Conservation (phyloP, 2,113 vertebrate genomes). For the Tupaia chinensis region DNA sequence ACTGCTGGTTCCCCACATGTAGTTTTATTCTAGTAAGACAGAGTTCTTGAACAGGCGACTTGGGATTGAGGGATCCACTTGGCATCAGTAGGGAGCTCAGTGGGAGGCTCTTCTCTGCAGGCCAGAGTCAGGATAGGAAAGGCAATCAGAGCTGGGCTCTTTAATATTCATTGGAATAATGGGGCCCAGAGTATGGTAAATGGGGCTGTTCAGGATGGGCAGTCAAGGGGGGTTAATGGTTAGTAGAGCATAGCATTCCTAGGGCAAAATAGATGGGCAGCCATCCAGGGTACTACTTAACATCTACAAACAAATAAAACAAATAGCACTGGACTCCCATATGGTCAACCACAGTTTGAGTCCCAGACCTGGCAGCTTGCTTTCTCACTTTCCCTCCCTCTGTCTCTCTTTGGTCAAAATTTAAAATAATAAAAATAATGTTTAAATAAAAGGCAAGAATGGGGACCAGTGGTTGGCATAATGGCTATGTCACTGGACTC, state of each 20-base stretch:
- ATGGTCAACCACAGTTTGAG: no score
- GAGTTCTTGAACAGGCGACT: neutral
- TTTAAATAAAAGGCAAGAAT: no score
- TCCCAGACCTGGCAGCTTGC: no score
- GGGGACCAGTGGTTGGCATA: no score
- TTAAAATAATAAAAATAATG: no score
- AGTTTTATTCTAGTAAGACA: neutral
- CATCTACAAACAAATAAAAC: neutral
- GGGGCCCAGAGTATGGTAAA: neutral
- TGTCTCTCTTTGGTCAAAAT: no score
- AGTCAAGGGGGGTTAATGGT: neutral
- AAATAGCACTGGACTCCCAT: no score
- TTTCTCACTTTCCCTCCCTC: no score
- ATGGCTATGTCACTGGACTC: no score
- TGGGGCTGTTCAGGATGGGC: neutral
- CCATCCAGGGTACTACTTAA: neutral
- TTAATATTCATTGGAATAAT: neutral
- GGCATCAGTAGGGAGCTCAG: neutral
- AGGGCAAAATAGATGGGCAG: neutral
- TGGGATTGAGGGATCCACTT: neutral
- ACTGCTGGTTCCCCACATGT: neutral
- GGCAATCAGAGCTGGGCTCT: neutral
- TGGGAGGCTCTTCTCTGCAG: neutral
- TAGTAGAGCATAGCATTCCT: neutral
- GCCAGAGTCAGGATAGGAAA: neutral